Conservation (phyloP, 1,140 invertebrate species). For the Microplitis demolitor region DNA sequence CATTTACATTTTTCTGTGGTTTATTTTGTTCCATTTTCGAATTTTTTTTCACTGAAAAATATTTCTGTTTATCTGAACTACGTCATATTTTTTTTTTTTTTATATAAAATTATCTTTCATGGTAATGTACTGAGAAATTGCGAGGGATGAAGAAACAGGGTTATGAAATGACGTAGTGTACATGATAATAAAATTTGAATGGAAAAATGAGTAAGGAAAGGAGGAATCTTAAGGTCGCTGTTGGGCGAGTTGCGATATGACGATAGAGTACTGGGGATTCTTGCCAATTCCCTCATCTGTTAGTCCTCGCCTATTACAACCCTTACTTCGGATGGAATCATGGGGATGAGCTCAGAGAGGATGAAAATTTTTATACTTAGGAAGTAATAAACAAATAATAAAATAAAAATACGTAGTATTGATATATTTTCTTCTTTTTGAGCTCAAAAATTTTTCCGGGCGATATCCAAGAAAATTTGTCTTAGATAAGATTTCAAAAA, state of each 20-base stretch:
- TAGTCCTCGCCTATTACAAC: slow-evolving; percentile 46
- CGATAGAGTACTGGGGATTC: slow-evolving; percentile 26
- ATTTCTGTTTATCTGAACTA: no score
- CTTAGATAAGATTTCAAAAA: no score
- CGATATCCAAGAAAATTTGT: no score
- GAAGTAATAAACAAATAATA: slow-evolving; percentile 5
- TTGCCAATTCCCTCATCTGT: slow-evolving; percentile 11
- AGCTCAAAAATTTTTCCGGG: no score
- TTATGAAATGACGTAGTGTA: slow-evolving; percentile 5
- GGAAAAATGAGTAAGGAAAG: slow-evolving; percentile 60
- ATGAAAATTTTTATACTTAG: slow-evolving; percentile 8
- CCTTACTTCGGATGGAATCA: slow-evolving; percentile 46
- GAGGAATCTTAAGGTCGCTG: slow-evolving; percentile 41
- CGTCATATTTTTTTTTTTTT: no score
- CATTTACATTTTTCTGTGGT: no score
- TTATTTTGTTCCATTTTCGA: no score
- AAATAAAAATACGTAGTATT: slow-evolving; percentile 38
- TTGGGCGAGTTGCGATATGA: slow-evolving; percentile 23
- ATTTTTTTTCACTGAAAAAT: no score
- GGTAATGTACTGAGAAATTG: background rate
- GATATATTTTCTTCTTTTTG: no score
- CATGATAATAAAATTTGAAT: slow-evolving; percentile 62
- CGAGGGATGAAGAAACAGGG: background rate
- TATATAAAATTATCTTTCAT: no score
- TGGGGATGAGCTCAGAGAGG: slow-evolving; percentile 32